These are phyloP conservation scores for Spodoptera frugiperda DNA, from an alignment of 1,140 invertebrate genomes.

Conservation along the genomic window DNA sequence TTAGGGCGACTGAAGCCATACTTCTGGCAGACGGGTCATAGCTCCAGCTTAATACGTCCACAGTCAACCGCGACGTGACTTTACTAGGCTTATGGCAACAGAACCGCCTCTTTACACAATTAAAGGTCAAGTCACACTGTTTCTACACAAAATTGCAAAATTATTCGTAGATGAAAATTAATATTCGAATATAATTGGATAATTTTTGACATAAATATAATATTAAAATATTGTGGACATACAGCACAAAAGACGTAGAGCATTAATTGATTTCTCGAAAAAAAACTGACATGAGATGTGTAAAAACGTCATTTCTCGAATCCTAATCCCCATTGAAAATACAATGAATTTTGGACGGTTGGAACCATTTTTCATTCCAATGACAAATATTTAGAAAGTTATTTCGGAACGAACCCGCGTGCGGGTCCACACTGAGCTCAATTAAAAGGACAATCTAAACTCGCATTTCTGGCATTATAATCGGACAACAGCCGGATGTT, in stretches of 20 bases:
- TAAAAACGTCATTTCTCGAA: conserved; percentile 77
- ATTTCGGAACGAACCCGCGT: conserved; percentile 71
- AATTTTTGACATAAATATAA: conserved; percentile 38
- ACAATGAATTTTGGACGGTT: conserved; percentile 67
- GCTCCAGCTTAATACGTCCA: conserved; percentile 60
- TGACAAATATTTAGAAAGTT: conserved; percentile 85
- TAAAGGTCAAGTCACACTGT: conserved; percentile 60
- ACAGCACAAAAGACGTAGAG: conserved; percentile 66
- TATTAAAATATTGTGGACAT: conserved; percentile 69
- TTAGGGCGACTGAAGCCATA: conserved; percentile 75
- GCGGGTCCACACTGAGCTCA: conserved; percentile 69
- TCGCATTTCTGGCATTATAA: conserved; percentile 68
- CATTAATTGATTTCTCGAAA: conserved; percentile 72
- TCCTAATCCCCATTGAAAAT: conserved; percentile 79
- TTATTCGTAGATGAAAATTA: too few relatives aligned
- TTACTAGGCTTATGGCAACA: conserved; percentile 61
- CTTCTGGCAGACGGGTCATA: conserved; percentile 61
- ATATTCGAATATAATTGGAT: too few relatives aligned
- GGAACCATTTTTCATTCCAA: conserved; percentile 81
- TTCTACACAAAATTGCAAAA: not conserved
- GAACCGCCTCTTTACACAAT: conserved; percentile 65
- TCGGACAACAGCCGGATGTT: conserved; percentile 73
- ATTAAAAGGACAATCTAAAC: conserved; percentile 67
- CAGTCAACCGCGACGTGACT: conserved; percentile 62
- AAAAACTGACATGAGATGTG: conserved; percentile 67